Evolutionary conservation across 2,888 invertebrate species (phyloP), one percentile per base, ranked within the genome.

Genomic region (Drosophila affinis): DNA sequence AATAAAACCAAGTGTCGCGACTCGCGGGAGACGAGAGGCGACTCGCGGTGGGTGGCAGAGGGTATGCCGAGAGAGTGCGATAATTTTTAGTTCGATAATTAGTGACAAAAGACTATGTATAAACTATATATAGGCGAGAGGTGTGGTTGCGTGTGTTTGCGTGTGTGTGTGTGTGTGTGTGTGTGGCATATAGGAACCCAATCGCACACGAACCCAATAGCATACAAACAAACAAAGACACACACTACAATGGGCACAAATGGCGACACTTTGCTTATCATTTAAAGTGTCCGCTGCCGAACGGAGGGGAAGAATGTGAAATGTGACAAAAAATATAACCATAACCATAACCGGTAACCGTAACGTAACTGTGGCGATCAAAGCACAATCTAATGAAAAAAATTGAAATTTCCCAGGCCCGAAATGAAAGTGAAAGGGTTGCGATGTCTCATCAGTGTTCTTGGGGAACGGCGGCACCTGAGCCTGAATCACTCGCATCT

Each of bases 211-310:
- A 27, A 27, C 2, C 18, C 18, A 18, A 18, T 18, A 18, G 18
- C 21, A 21, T 21, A 21, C 29, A 29, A 29, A 45, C 32, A 44
- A 47, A 49, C 27, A 46, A 44, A 72, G 4, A 5, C 29, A 29
- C 29, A 9, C 29, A 83, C 78, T 34, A 34, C 34, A 6, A 39
- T 6, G 14, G 39, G n/a, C 7, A 39, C 39, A 39, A 83, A 77
- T 83, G 88, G 88, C 84, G 78, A 63, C 86, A 73, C 71, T 55
- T 71, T 78, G 75, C 83, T 83, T 83, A 83, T 83, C 82, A 79
- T 75, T 77, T 76, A 34, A 83, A 83, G 88, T 87, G 83, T 62
- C 55, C 75, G 57, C 63, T 64, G 78, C 75, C 87, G 75, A 75
- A 39, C 2, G 21, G 21, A 39, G 57, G 58, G 51, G 54, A 62